Percentiles rank a stretch among this genome's conserved stretches.
Evolutionary conservation across 2,888 invertebrate genomes (phyloP).

Genomic region (Lysandra bellargus): DNA sequence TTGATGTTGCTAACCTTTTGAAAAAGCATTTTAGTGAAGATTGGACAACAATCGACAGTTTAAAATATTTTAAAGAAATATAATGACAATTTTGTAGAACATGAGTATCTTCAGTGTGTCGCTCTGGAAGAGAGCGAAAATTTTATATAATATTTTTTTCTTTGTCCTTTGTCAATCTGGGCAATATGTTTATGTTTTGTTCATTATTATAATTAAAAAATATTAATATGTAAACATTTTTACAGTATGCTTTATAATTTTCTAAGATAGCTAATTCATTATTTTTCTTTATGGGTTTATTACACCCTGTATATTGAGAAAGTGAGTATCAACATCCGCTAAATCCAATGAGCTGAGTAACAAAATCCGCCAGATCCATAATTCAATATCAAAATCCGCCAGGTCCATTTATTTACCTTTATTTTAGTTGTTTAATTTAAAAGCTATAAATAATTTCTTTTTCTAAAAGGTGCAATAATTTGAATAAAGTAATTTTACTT

Average conservation of each 20-base stretch:
- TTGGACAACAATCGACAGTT: constrained; percentile 40
- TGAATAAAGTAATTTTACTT: constrained; percentile 36
- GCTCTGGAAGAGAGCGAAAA: constrained; percentile 30
- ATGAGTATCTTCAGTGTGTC: constrained; percentile 27
- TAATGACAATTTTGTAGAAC: constrained; percentile 33
- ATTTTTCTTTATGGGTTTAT: constrained; percentile 30
- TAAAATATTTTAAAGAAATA: constrained; percentile 42
- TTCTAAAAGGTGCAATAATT: constrained; percentile 7
- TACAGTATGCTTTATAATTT: constrained; percentile 23
- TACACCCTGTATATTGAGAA: constrained; percentile 39
- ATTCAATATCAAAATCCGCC: constrained; percentile 27
- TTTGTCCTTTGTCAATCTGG: constrained; percentile 26
- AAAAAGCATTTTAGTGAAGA: constrained; percentile 43
- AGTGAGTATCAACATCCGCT: constrained; percentile 39
- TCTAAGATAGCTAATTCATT: constrained; percentile 15
- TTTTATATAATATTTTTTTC: constrained; percentile 19
- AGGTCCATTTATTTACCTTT: constrained; percentile 27
- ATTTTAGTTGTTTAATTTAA: constrained; percentile 27
- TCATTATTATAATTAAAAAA: constrained; percentile 27
- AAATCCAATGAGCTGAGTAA: constrained; percentile 37
- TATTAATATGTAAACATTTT: constrained; percentile 28
- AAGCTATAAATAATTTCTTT: constrained; percentile 22
- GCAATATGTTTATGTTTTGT: constrained; percentile 31
- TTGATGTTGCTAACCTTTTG: constrained; percentile 41
- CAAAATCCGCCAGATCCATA: constrained; percentile 30